Evolutionary conservation across 2,113 vertebrate genomes (phyloP).

Genomic region (Pollimyrus isidori): DNA sequence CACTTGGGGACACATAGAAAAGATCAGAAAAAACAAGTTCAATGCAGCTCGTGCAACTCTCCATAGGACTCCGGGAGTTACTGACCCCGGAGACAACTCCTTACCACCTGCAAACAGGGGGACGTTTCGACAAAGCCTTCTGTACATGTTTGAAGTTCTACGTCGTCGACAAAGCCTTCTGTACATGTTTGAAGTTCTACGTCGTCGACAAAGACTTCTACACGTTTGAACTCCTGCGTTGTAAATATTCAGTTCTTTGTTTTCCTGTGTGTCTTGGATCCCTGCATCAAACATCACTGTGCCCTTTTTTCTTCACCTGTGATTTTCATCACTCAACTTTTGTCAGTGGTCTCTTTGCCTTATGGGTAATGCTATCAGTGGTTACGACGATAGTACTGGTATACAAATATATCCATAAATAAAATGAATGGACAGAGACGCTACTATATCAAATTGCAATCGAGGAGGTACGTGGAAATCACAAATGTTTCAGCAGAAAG

Average conservation of each 20-base stretch:
- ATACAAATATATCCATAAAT: neutral
- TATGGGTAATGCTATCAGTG: neutral
- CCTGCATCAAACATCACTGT: neutral
- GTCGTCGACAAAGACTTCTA: neutral
- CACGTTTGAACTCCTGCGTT: neutral
- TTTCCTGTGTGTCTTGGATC: neutral
- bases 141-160: neutral
- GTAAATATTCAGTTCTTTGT: neutral
- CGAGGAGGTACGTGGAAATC: conserved; percentile 1
- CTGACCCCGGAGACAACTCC: neutral
- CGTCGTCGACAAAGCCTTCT: neutral
- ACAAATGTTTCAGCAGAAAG: conserved; percentile 21
- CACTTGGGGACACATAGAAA: neutral
- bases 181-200: neutral
- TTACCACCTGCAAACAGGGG: neutral
- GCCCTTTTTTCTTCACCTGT: neutral
- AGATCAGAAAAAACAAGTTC: neutral
- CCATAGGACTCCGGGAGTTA: neutral
- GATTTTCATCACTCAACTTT: neutral
- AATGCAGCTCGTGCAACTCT: neutral
- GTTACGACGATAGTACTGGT: neutral
- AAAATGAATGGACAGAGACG: conserved; percentile 15
- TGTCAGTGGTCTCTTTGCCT: neutral
- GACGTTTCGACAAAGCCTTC: neutral
- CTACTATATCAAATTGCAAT: conserved; percentile 21